Percentiles rank a stretch among this genome's conserved stretches.
These are phyloP conservation scores for Andrena dorsata DNA, from an alignment of 2,888 invertebrate species.

Conservation along the genomic window DNA sequence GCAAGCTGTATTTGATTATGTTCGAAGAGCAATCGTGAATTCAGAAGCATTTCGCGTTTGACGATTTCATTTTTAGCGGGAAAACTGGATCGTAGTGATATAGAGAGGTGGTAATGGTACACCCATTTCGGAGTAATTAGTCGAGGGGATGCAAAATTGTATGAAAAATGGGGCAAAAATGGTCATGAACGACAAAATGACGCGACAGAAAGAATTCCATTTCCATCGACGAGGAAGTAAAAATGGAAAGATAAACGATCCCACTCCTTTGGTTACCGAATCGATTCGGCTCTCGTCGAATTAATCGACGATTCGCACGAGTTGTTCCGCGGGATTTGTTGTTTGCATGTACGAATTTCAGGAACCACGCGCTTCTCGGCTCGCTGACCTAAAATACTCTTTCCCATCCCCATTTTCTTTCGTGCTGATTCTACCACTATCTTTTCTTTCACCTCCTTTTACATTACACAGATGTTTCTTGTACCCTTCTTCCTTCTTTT, in stretches of 20 bases:
- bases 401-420: background rate
- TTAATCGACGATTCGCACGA: slow-evolving; percentile 40
- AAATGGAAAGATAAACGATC: slow-evolving; percentile 22
- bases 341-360: slow-evolving; percentile 35
- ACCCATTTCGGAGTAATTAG: slow-evolving; percentile 9
- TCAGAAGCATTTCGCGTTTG: background rate
- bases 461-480: background rate
- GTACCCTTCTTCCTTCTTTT: background rate
- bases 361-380: slow-evolving; percentile 12
- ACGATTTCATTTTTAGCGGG: background rate
- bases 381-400: slow-evolving; percentile 24
- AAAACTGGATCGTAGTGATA: background rate
- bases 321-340: slow-evolving; percentile 20
- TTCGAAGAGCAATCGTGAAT: background rate
- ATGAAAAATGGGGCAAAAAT: slow-evolving; percentile 19
- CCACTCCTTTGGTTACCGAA: slow-evolving; percentile 10
- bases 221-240: background rate
- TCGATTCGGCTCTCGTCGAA: slow-evolving; percentile 32
- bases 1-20: background rate
- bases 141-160: background rate
- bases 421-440: too few relatives aligned
- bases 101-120: background rate
- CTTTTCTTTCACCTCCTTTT: too few relatives aligned
- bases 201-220: background rate
- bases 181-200: background rate